phyloP scores from a whole-genome alignment of 2,113 vertebrate genomes.

The Tonatia bakeri region DNA sequence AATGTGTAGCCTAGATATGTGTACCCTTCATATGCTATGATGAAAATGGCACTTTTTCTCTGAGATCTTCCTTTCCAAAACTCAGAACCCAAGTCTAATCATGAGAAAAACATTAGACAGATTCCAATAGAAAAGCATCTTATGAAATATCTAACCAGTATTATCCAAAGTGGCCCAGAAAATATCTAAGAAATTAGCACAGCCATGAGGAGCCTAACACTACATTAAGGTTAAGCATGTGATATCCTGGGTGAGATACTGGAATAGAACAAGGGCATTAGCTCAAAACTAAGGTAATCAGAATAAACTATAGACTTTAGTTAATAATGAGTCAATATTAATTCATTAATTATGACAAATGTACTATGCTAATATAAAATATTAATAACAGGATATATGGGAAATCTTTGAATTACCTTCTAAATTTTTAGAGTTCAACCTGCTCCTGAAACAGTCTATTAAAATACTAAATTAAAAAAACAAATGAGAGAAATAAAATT shows the following conservation, averaged over 20 bases:
- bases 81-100: not conserved
- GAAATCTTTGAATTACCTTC: not conserved
- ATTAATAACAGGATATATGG: not conserved
- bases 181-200: not conserved
- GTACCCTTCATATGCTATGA: not conserved
- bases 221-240: not conserved
- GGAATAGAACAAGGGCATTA: not conserved
- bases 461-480: not conserved
- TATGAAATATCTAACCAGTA: not conserved
- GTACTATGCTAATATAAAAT: not conserved
- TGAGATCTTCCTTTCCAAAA: not conserved
- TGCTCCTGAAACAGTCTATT: not conserved
- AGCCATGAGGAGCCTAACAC: not conserved
- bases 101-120: not conserved
- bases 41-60: not conserved
- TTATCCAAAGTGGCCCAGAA: not conserved
- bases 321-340: not conserved
- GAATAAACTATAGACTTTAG: not conserved
- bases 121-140: not conserved
- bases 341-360: not conserved
- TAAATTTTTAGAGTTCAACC: not conserved
- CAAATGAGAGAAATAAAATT: not conserved
- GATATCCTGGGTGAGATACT: not conserved
- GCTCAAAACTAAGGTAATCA: not conserved
- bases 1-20: not conserved